A percentile compares a stretch with the other conserved stretches of the same genome.
Evolutionary conservation across 2,113 vertebrate species (phyloP).

Genomic region (crab-eating macaque (Macaca fascicularis)): T2T-MFA8v1.1 NC_088395.1:110686001-110686500

Average conservation of each 20-base stretch:
- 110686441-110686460: conserved; percentile 8
- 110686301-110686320: background rate
- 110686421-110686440: background rate
- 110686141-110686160: too few relatives aligned
- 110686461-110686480: background rate
- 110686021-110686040: too few relatives aligned
- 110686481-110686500: background rate
- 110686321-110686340: background rate
- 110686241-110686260: background rate
- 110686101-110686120: too few relatives aligned
- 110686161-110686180: too few relatives aligned
- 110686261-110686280: background rate
- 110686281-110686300: background rate
- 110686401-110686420: background rate
- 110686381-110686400: background rate
- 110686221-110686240: background rate
- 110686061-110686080: too few relatives aligned
- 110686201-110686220: too few relatives aligned
- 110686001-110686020: too few relatives aligned
- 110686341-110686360: background rate
- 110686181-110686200: too few relatives aligned
- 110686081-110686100: too few relatives aligned
- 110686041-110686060: too few relatives aligned
- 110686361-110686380: background rate
- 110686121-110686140: too few relatives aligned